Conservation (phyloP, 2,113 vertebrate species). For the Zapus hudsonius region DNA sequence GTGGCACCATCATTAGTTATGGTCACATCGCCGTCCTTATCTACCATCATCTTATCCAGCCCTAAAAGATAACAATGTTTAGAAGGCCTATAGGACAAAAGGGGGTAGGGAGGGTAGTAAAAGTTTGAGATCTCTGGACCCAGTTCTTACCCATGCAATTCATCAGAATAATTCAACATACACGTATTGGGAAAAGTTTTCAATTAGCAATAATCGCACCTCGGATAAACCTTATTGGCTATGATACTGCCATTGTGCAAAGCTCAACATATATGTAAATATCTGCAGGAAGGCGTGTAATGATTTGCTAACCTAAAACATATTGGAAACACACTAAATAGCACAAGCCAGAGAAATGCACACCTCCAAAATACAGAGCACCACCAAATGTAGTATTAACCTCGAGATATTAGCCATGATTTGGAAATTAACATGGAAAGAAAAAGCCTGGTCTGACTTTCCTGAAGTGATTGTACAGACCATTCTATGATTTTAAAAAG, state of each 20-base stretch:
- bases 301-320: not conserved
- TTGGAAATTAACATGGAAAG: not conserved
- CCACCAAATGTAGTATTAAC: not conserved
- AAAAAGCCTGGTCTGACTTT: not conserved
- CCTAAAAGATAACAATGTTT: constrained; percentile 81
- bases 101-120: not conserved
- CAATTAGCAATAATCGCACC: too few relatives aligned
- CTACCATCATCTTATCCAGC: constrained; percentile 99
- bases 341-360: not conserved
- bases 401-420: not conserved
- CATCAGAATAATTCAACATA: not conserved
- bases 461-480: not conserved
- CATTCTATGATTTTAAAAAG: not conserved
- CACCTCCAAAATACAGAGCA: not conserved
- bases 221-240: too few relatives aligned
- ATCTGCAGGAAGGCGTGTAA: too few relatives aligned
- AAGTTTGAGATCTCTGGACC: not conserved
- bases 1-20: constrained; percentile 99
- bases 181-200: too few relatives aligned
- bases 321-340: not conserved
- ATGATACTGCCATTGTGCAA: too few relatives aligned
- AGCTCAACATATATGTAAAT: too few relatives aligned
- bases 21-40: constrained; percentile 97
- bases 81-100: not conserved
- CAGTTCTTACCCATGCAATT: not conserved